These are phyloP conservation scores for Alectoris magna DNA, from an alignment of 2,797 vertebrate genomes.

Conservation along the genomic window DNA sequence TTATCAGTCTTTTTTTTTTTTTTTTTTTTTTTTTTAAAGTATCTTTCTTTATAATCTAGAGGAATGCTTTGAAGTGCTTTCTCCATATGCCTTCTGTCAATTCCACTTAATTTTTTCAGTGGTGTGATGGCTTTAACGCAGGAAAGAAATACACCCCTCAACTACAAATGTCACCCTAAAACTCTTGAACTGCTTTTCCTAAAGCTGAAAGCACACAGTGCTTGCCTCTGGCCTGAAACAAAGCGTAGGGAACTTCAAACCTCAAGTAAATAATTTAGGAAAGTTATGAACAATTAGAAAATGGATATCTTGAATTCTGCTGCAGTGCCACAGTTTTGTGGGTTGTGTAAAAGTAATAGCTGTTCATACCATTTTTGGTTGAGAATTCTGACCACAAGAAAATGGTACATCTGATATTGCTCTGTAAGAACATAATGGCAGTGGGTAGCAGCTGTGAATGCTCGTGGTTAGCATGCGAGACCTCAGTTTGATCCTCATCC, in stretches of 20 bases:
- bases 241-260: background rate
- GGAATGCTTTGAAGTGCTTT: slow-evolving; percentile 53
- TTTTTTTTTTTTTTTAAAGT: background rate
- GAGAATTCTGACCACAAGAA: background rate
- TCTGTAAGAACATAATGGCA: slow-evolving; percentile 32
- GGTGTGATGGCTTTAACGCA: background rate
- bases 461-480: background rate
- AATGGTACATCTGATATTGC: background rate
- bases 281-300: background rate
- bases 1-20: slow-evolving; percentile 20
- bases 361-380: background rate
- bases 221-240: background rate
- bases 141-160: background rate
- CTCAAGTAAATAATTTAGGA: background rate
- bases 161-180: background rate
- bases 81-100: slow-evolving; percentile 22
- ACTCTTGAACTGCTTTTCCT: background rate
- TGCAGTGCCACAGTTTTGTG: background rate
- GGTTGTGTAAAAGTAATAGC: background rate
- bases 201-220: background rate
- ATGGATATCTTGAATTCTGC: background rate
- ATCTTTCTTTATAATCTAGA: slow-evolving; percentile 18
- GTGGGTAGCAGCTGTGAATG: background rate
- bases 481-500: slow-evolving; percentile 43
- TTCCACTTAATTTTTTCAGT: slow-evolving; percentile 17